Evolutionary conservation across 1,140 invertebrate species (phyloP).

Genomic region (Heliconius hewitsoni): DNA sequence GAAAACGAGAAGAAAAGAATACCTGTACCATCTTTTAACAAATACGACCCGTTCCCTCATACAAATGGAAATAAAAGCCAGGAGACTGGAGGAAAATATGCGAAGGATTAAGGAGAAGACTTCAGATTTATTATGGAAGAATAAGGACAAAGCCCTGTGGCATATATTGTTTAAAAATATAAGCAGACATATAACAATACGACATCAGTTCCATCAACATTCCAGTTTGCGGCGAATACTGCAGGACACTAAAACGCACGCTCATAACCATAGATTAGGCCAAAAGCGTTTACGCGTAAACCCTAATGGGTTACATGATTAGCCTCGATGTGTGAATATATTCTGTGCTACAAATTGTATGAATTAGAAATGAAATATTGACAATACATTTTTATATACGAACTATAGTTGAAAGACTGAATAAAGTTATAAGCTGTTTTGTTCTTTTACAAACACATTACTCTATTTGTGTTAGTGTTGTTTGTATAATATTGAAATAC

Average conservation of each 20-base stretch:
- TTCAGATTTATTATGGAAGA: conserved; percentile 80
- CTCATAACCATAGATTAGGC: conserved; percentile 36
- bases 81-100: conserved; percentile 81
- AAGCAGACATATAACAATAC: conserved; percentile 76
- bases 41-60: conserved; percentile 80
- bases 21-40: conserved; percentile 76
- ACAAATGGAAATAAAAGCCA: conserved; percentile 82
- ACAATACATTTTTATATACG: conserved; percentile 37
- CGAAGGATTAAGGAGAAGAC: conserved; percentile 81
- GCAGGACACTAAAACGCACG: conserved; percentile 81
- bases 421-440: conserved; percentile 17
- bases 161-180: conserved; percentile 81
- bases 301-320: conserved; percentile 15
- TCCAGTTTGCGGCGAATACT: conserved; percentile 73
- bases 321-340: not conserved
- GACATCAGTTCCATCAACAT: conserved; percentile 79
- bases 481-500: not conserved
- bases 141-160: conserved; percentile 80
- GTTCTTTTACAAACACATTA: not conserved
- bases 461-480: not conserved
- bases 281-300: conserved; percentile 34
- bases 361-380: conserved; percentile 23
- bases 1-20: conserved; percentile 73
- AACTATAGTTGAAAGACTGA: conserved; percentile 28
- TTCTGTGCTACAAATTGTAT: conserved; percentile 9